phyloP scores from a whole-genome alignment of 2,113 vertebrate genomes.

The Crotalus tigris region DNA sequence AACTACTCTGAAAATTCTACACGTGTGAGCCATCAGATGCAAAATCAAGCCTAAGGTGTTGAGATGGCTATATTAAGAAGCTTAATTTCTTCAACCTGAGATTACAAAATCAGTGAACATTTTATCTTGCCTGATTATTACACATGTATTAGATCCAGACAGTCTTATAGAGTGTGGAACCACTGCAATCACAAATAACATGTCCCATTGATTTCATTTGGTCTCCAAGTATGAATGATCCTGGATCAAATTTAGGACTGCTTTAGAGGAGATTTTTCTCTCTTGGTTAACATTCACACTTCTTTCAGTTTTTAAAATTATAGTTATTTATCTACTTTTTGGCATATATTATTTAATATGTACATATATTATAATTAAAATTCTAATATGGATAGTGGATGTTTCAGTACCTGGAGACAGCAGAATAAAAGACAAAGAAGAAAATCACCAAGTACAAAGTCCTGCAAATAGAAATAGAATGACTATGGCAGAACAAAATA shows the following conservation, averaged over 20 bases:
- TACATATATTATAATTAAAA: background rate
- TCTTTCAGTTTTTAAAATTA: background rate
- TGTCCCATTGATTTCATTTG: background rate
- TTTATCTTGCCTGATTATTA: background rate
- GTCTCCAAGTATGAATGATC: background rate
- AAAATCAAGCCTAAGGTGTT: background rate
- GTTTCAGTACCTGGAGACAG: background rate
- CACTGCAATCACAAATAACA: background rate
- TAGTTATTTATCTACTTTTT: background rate
- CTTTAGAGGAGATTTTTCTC: background rate
- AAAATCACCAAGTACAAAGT: background rate
- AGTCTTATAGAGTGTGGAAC: background rate
- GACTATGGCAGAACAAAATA: background rate
- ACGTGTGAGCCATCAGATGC: background rate
- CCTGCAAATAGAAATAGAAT: background rate
- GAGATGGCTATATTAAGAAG: background rate
- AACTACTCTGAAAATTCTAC: background rate
- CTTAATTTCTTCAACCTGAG: background rate
- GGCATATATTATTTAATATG: background rate
- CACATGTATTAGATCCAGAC: background rate
- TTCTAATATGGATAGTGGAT: background rate
- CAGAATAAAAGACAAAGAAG: background rate
- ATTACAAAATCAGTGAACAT: background rate
- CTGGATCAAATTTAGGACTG: background rate
- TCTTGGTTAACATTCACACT: background rate